Evolutionary conservation across 2,113 vertebrate genomes (phyloP).

Genomic region (Carassius gibelio): DNA sequence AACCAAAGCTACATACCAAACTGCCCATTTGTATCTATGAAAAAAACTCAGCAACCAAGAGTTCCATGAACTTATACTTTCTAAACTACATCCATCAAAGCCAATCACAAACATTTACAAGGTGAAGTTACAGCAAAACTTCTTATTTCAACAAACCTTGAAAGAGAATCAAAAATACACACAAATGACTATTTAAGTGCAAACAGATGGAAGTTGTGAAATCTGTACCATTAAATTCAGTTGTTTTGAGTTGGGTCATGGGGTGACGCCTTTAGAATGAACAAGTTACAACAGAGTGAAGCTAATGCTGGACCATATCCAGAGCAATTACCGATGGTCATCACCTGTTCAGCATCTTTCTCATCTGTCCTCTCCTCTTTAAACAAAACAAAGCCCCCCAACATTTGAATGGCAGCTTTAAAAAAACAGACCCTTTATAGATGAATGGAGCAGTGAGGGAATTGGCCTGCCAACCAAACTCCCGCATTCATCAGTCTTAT

Average conservation of each 20-base stretch:
- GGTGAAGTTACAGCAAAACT: background rate
- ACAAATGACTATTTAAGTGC: background rate
- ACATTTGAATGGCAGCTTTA: slow-evolving; percentile 63
- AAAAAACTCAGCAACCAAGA: background rate
- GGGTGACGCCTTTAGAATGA: background rate
- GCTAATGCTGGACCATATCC: slow-evolving; percentile 19
- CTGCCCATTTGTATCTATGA: background rate
- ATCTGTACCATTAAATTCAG: background rate
- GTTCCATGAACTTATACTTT: background rate
- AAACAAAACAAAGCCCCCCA: slow-evolving; percentile 50
- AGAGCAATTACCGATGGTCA: slow-evolving; percentile 45
- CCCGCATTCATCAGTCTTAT: slow-evolving; percentile 68
- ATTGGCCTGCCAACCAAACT: slow-evolving; percentile 63
- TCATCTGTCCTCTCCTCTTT: slow-evolving; percentile 41
- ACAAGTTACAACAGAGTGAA: slow-evolving; percentile 29
- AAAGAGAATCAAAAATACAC: background rate
- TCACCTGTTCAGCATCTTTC: slow-evolving; percentile 47
- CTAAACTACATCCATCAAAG: background rate
- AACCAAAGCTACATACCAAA: background rate
- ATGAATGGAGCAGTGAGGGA: slow-evolving; percentile 63
- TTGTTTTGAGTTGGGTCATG: background rate
- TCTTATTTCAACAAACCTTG: background rate
- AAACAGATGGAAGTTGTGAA: slow-evolving; percentile 4
- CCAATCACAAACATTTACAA: background rate
- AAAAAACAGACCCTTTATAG: slow-evolving; percentile 52